Base-by-base conservation (phyloP, 2,888 invertebrate species). In the Thecocarcelia acutangulata region DNA sequence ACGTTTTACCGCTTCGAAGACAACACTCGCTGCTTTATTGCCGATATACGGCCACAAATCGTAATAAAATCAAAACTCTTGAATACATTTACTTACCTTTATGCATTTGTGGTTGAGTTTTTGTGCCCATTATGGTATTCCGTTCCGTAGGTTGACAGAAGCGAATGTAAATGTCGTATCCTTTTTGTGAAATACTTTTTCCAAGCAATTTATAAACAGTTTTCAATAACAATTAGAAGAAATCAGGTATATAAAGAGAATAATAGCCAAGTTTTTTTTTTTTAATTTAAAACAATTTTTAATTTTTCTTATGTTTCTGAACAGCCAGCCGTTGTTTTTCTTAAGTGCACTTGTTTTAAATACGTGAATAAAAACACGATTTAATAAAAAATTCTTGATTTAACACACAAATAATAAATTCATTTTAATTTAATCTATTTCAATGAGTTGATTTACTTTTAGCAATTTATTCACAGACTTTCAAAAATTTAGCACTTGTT, bases 81-180 rank as follows among this genome's bases (percentile, higher is more conserved):
- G 50, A 13, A 52, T 13, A 0, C 33, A 33, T 15, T 19, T 3
- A 85, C 88, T 87, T 37, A 88, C 88, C 89, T 86, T 86, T 89
- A 77, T 86, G 83, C 84, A 86, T 81, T 84, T 89, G 88, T 44
- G 89, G 89, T 83, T 88, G 88, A 84, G 88, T 89, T 88, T 88
- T 89, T 87, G 86, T 89, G 85, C 88, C 88, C 88, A 89, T 89
- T 86, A 85, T 88, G 88, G 13, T 75, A 28, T 59, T 66, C 33
- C 61, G n/a, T 19, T 3, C 33, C 37, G 5, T 24, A 48, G 50
- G 46, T 46, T n/a, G 44, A 37, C 58, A 17, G 40, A 40, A n/a
- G 42, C 37, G 21, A 74, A 15, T 48, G 11, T 50, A 63, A 50
- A 28, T 48, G 28, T 28, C 17, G 40, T 59, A 44, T 50, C 12